These are phyloP conservation scores for Paramormyrops kingsleyae DNA, from an alignment of 2,113 vertebrate genomes.

Conservation along the genomic window DNA sequence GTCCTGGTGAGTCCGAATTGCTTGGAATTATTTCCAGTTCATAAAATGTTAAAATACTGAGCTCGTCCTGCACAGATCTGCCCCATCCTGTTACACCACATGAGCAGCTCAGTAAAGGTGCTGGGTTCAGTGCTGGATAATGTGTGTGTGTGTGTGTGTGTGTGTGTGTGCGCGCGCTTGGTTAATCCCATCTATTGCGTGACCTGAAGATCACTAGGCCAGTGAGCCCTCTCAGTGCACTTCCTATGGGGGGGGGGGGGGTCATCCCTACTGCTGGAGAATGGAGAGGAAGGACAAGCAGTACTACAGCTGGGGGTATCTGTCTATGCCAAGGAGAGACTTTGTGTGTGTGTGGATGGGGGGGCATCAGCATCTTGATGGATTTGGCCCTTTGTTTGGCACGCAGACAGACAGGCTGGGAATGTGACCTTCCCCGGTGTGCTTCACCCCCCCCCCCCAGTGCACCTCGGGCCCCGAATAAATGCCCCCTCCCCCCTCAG, in stretches of 20 bases:
- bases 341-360: neutral
- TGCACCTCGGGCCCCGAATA: neutral
- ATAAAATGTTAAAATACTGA: neutral
- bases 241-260: neutral
- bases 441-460: too few relatives aligned
- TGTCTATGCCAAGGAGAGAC: neutral
- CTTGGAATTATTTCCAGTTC: neutral
- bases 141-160: neutral
- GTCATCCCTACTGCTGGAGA: neutral
- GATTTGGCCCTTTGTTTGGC: neutral
- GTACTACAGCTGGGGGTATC: neutral
- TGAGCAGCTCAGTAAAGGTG: neutral
- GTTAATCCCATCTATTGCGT: neutral
- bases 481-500: neutral
- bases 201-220: neutral
- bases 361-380: neutral
- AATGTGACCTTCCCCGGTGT: neutral
- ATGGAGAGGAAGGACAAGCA: neutral
- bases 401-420: neutral
- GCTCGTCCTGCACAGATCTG: neutral
- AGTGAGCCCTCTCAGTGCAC: neutral
- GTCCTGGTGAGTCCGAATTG: neutral
- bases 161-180: neutral
- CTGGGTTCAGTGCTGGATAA: neutral
- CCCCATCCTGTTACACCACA: neutral